These are phyloP conservation scores for Thalassophryne amazonica DNA, from an alignment of 2,797 vertebrate genomes.

Conservation along the genomic window DNA sequence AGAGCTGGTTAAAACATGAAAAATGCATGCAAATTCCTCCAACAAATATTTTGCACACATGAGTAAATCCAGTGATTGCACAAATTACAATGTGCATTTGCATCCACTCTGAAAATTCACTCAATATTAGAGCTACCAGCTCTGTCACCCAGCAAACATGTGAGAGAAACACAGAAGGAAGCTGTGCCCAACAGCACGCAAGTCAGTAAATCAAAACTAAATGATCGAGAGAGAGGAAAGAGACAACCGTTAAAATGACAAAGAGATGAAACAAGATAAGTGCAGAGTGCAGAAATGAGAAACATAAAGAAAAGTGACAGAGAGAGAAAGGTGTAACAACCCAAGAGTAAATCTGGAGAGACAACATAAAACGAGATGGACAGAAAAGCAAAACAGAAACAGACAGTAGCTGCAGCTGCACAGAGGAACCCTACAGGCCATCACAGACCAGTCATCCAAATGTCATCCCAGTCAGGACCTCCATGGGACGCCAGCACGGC, in stretches of 20 bases:
- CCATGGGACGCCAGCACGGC: slow-evolving; percentile 44
- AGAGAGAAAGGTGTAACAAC: slow-evolving; percentile 42
- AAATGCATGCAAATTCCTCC: no score
- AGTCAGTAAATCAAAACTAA: slow-evolving; percentile 14
- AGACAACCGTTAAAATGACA: slow-evolving; percentile 41
- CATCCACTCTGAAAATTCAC: no score
- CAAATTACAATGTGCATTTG: no score
- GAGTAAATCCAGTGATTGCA: no score
- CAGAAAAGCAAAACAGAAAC: slow-evolving; percentile 10
- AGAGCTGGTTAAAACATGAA: no score
- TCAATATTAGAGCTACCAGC: no score
- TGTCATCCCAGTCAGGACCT: slow-evolving; percentile 66
- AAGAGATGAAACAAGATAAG: slow-evolving; percentile 28
- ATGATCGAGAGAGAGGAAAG: neutral
- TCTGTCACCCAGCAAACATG: no score
- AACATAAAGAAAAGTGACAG: slow-evolving; percentile 30
- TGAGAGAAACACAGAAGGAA: neutral
- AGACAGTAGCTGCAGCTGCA: slow-evolving; percentile 38
- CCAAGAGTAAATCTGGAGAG: slow-evolving; percentile 42
- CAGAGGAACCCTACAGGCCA: slow-evolving; percentile 52
- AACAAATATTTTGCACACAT: no score
- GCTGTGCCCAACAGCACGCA: neutral
- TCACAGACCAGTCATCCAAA: slow-evolving; percentile 61
- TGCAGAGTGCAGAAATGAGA: neutral
- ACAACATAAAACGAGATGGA: slow-evolving; percentile 26